Evolutionary conservation across 2,888 invertebrate species (phyloP), one percentile per base, ranked within the genome.

Genomic region (Megamerina dolium): DNA sequence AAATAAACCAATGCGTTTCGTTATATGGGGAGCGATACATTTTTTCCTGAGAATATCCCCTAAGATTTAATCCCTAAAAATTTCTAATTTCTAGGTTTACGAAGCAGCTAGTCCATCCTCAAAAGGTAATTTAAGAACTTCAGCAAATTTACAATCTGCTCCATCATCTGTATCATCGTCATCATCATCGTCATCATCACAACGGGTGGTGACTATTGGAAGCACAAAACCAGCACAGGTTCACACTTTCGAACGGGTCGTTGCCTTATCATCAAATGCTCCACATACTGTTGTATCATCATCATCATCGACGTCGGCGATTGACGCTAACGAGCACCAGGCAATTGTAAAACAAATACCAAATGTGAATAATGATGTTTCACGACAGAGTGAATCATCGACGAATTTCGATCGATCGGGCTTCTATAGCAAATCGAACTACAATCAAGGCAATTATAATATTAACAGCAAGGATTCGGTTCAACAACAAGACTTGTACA

Each of bases 181-280:
- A 9, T 9, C 27, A 3, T 31, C 48, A 18, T 30, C 48, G 6
- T 18, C 46, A 32, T 48, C 46, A 12, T 43, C 53, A 1, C 55
- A 57, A 30, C 57, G 58, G 20, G 42, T 53, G 12, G 56, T 60
- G 5, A 47, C 55, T 12, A 58, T 59, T 41, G 42, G 45, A 14
- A 36, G 47, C n/a, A 43, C 52, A 30, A 35, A 41, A 20, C 44
- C 50, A 10, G 42, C 41, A 6, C 32, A 50, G 21, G 20, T 48
- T 12, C 50, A 48, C 26, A 63, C 60, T 41, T 68, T 67, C 34
- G 66, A 68, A 31, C 56, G 69, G 5, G 64, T 59, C 45, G 55
- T 68, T n/a, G 64, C 58, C 10, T 54, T 62, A 9, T 64, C 68
- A 2, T n/a, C n/a, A n/a, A n/a, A n/a, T n/a, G n/a, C n/a, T n/a